Evolutionary conservation across 2,888 invertebrate genomes (phyloP), one percentile per base, ranked within the genome.

Genomic region (Thalpophila matura): DNA sequence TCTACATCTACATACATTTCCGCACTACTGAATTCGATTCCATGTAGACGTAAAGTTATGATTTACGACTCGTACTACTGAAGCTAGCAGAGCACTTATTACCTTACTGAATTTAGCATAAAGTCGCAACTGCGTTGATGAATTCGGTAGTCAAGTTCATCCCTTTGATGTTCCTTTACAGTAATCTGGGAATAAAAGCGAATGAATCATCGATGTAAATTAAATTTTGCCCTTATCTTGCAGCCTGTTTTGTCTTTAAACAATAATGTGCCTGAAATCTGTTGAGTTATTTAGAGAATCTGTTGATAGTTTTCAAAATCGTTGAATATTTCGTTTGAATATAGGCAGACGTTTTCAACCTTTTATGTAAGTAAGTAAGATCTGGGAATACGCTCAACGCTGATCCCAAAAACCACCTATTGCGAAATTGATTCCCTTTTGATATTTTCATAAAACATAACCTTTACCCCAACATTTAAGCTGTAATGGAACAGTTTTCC

Each of bases 401-500:
- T n/a, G 7, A 22, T 45, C 40, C 16, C 45, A 42, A 40, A 16
- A 9, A 38, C 12, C n/a, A 33, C 16, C 12, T 27, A 33, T 33
- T 12, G 45, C 16, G 10, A 40, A 37, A 54, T 53, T 26, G 14
- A 46, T 35, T 37, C 12, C 24, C 20, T 6, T 26, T 20, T 18
- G 22, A 37, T 24, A 33, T 29, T 33, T 24, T 27, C 38, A 31
- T 66, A 24, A 20, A 35, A 31, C 37, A 10, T 26, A 37, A 59
- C 38, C 14, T 54, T 50, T 70, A 54, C 26, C 5, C 4, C 20
- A 43, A 43, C 37, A 60, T 58, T 53, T 35, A 27, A 58, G 45
- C 22, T 62, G 5, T 55, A 56, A 71, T 75, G 47, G 64, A 63
- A 71, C n/a, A 26, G 20, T 16, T 72, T 72, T 76, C 72, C 38